phyloP scores from a whole-genome alignment of 2,888 invertebrate species.

The Phaonia tiefii region DNA sequence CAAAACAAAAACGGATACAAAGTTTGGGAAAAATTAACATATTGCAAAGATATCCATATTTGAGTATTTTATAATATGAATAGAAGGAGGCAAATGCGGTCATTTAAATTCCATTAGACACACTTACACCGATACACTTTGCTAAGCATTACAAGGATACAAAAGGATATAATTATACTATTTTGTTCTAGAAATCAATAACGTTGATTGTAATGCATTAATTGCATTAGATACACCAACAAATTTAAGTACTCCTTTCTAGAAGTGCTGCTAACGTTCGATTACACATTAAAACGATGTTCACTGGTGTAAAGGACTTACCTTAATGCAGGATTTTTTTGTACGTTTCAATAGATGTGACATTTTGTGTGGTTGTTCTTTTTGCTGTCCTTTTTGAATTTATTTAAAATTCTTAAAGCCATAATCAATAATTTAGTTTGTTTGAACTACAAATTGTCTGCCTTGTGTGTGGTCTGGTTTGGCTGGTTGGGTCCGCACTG shows the following conservation, averaged over 20 bases:
- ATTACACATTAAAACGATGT: not conserved
- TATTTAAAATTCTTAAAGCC: conserved; percentile 43
- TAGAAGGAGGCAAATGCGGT: too few species aligned
- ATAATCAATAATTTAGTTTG: conserved; percentile 42
- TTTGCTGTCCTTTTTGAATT: conserved; percentile 38
- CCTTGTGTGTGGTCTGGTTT: conserved; percentile 16
- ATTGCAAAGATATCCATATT: too few species aligned
- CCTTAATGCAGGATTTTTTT: conserved; percentile 79
- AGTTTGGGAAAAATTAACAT: too few species aligned
- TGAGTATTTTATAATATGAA: too few species aligned
- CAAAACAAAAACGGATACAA: too few species aligned
- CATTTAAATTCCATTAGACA: too few species aligned
- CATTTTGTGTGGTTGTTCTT: conserved; percentile 69
- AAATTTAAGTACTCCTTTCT: not conserved
- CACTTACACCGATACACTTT: not conserved
- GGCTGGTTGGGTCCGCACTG: too few species aligned
- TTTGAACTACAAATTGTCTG: conserved; percentile 18
- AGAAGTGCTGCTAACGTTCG: not conserved
- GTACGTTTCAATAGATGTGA: conserved; percentile 79
- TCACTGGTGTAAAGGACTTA: conserved; percentile 68
- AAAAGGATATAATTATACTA: conserved; percentile 45
- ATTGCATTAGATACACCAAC: not conserved
- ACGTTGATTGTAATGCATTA: conserved; percentile 54
- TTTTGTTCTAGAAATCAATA: conserved; percentile 58
- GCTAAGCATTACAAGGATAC: conserved; percentile 58